Base-by-base conservation (phyloP, 2,113 vertebrate species). In the Irena cyanogastra region DNA sequence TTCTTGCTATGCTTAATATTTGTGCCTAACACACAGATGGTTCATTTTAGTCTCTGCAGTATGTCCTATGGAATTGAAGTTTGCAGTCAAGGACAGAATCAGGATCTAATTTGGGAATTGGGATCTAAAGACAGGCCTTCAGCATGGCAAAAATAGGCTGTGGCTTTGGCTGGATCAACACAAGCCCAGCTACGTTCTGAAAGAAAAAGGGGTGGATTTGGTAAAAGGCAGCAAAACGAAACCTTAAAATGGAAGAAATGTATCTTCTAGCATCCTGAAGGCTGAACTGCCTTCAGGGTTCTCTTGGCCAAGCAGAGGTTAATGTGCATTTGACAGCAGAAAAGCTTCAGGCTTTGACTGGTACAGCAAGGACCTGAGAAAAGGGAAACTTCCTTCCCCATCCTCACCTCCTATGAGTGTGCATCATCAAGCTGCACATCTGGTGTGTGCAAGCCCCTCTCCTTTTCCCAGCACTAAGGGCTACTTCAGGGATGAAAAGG, bases 131-230 rank as follows among this genome's bases (percentile, higher is more conserved):
- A 49, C 41, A 83, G 49, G 54, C n/a, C 35, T 72, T 64, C 41
- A 52, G 83, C 17, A 37, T 11, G 50, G 41, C 53, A 91, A 89
- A 94, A 86, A 12, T 1, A 80, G 22, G 50, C 37, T 72, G 63
- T 74, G 61, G 66, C 37, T 95, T 92, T 83, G 83, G 87, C 72
- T 80, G 54, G 26, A 52, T 80, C 31, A 65, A 77, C 19, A 86
- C 53, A 92, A 95, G 80, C 7, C 3, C 63, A 61, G 53, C 15
- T 16, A 77, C 31, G 61, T 53, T 74, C n/a, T 61, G 74, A 47
- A 47, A 61, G 20, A 65, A 86, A 94, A 85, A 5, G 6, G 35
- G 10, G 16, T 28, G 22, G 20, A 83, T 94, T 69, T 89, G 68
- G 76, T 50, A 31, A 86, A 83, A 59, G 53, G n/a, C 50, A 66